Percentiles rank a stretch among this genome's conserved stretches.
phyloP scores from a whole-genome alignment of 2,113 vertebrate species.

The Equus przewalskii region DNA sequence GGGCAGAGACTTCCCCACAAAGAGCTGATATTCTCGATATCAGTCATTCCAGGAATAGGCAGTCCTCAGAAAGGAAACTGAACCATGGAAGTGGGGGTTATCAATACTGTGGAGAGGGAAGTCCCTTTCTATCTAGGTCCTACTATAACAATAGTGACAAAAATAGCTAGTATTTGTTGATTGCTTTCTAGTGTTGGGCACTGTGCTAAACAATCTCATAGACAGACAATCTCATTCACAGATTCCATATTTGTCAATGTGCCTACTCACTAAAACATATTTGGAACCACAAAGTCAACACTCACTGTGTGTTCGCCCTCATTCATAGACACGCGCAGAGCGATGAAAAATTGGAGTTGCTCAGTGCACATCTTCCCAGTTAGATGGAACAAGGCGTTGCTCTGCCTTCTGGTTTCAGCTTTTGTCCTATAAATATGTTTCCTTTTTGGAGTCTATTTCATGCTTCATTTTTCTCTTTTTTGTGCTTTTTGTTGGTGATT shows the following conservation, averaged over 20 bases:
- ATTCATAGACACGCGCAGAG: too few relatives aligned
- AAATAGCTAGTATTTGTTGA: neutral
- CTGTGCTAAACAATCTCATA: neutral
- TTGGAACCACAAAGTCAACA: neutral
- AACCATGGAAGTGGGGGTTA: neutral
- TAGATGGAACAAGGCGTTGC: neutral
- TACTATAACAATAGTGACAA: neutral
- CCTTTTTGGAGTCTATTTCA: too few relatives aligned
- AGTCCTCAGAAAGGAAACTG: too few relatives aligned
- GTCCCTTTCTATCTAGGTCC: neutral
- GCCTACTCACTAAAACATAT: neutral
- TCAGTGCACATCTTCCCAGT: neutral
- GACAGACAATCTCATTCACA: neutral
- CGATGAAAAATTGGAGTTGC: neutral
- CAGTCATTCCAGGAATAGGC: too few relatives aligned
- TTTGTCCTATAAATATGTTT: fast-evolving
- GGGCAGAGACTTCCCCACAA: too few relatives aligned
- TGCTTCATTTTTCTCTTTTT: neutral
- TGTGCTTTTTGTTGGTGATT: neutral
- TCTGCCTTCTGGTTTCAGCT: neutral
- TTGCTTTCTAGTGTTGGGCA: neutral
- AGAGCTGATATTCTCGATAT: too few relatives aligned
- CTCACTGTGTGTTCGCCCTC: neutral
- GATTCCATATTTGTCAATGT: neutral
- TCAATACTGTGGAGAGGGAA: neutral